Base-by-base conservation (phyloP, 2,113 vertebrate species). In the Xenopus laevis region DNA sequence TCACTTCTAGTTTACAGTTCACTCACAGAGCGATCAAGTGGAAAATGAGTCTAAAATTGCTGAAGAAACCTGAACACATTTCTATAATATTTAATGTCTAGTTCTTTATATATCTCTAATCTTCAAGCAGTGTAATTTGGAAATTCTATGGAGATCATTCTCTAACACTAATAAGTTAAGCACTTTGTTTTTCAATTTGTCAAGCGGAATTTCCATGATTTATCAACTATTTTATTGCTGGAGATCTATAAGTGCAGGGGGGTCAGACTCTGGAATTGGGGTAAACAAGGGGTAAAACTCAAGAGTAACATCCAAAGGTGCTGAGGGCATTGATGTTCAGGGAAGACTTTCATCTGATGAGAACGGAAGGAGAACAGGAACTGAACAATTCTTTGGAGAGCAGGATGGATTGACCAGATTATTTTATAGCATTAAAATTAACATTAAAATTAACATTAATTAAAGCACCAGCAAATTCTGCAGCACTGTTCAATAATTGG, bases 1-100 rank as follows among this genome's bases (percentile, higher is more conserved):
- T 94, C 92, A 88, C 89, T 84, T 89, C 88, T 86, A 90, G 91
- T 93, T 92, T 92, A 90, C 86, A 89, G 87, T 90, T 89, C 84
- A 82, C 85, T 87, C 86, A 78, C 81, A 83, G 86, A 88, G 89
- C 92, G 91, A 84, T 85, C 87, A 90, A 91, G 91, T 91, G 92
- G 92, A 94, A 94, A 90, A 89, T 84, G 85, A 91, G 85, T 79
- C 86, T 81, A 72, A 84, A 84, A 84, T 82, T 82, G 78, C 88
- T 81, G 82, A 78, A 78, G 84, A 89, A 84, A 85, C 74, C 81
- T 84, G 82, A 82, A 79, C 83, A 79, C 81, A 74, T 81, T 88
- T 81, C 82, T 40, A 83, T 83, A 84, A 86, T 84, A 79, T 78
- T 85, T 82, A 80, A 71, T 81, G 74, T 78, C 69, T 71, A 77